Evolutionary conservation across 1,140 invertebrate species (phyloP), one percentile per base, ranked within the genome.

Genomic region (Musca vetustissima): DNA sequence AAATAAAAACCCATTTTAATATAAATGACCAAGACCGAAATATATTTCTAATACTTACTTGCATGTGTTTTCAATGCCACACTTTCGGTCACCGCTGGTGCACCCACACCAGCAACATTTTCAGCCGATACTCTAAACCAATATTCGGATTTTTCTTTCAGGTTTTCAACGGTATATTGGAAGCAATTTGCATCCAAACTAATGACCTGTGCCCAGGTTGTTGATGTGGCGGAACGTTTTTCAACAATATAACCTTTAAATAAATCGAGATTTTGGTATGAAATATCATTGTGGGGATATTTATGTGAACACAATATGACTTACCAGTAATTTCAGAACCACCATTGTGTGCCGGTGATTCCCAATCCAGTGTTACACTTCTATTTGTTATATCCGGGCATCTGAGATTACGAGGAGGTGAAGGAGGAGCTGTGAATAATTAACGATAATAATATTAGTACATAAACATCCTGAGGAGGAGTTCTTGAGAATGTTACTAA

Each of bases 61-160:
- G 96, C 97, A 85, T 97, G 94, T 81, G 95, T 96, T 84, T 95
- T 94, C 17, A 98, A 88, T 70, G 89, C 88, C 47, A 98, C 89
- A 69, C 88, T 86, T 71, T 93, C 92, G 43, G 94, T 92, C 72
- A 88, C 86, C 14, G 92, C 87, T 64, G 93, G 90, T 74, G 89
- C 86, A 80, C 95, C 93, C 28, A 94, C 81, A 17, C 96, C 96
- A 73, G 95, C 87, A 59, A 88, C 87, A 83, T 98, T 98, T 84
- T 97, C 95, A 64, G 97, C 96, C 68, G 90, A 93, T 53, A 98
- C 91, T 83, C 95, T 88, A 86, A 98, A 97, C 74, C 92, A 84
- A 73, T 96, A 93, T 82, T 97, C 92, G 70, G 90, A 92, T 75
- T 91, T 93, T 77, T 96, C 94, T 74, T 93, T 92, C 17, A 98